A percentile compares a stretch with the other conserved stretches of the same genome.
Evolutionary conservation across 37 sponge, comb jelly and placozoan species (phyloP).

Genomic region (Mnemiopsis leidyi): DNA sequence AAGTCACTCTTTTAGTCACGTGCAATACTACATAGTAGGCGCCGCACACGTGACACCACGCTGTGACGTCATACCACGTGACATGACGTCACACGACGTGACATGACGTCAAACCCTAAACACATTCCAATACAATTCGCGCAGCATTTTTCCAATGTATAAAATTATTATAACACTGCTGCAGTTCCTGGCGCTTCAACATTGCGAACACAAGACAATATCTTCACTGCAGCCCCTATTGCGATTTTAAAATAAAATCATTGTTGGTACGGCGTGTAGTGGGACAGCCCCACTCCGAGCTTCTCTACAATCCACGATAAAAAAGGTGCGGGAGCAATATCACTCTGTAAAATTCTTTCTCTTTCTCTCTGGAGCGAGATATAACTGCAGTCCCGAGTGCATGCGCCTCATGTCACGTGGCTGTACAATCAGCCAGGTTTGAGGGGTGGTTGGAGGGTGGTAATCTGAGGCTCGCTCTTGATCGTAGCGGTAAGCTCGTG

Average conservation of each 20-base stretch:
- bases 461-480: slow-evolving; percentile 13
- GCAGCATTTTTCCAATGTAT: neutral
- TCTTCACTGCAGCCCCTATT: slow-evolving; percentile 22
- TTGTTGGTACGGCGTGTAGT: slow-evolving; percentile 11
- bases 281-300: neutral
- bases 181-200: neutral
- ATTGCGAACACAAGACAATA: neutral
- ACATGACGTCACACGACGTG: too few relatives aligned
- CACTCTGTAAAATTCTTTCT: neutral
- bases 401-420: neutral
- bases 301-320: neutral
- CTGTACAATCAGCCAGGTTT: neutral
- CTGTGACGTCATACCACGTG: too few relatives aligned
- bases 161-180: neutral
- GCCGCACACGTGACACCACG: neutral
- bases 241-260: slow-evolving; percentile 60
- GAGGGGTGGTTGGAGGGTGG: slow-evolving; percentile 18
- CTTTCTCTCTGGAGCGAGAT: neutral
- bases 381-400: neutral
- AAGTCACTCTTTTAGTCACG: neutral
- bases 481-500: slow-evolving; percentile 11
- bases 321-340: neutral
- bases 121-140: neutral
- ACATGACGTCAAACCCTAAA: too few relatives aligned
- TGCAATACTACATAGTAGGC: neutral